Conservation (phyloP, 2,797 vertebrate species). For the Poeciliopsis infans region DNA sequence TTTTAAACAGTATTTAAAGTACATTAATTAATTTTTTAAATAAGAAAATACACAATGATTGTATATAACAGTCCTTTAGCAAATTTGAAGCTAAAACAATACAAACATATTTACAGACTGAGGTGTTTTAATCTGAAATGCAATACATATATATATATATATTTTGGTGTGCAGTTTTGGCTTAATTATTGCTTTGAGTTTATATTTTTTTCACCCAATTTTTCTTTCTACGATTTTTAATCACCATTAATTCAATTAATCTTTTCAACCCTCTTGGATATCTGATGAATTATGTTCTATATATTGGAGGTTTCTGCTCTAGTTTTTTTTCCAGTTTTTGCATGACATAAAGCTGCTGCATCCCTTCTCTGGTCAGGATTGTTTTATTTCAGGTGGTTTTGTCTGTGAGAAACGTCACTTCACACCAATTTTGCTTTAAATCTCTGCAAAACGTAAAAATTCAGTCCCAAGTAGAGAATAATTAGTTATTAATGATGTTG, state of each 20-base stretch:
- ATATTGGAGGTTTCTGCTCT: neutral
- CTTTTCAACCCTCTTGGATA: neutral
- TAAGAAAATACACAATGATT: too few relatives aligned
- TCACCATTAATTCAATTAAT: too few relatives aligned
- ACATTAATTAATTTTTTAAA: too few relatives aligned
- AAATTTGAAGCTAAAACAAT: too few relatives aligned
- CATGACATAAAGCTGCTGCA: neutral
- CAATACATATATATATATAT: too few relatives aligned
- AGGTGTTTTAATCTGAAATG: too few relatives aligned
- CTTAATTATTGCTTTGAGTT: too few relatives aligned
- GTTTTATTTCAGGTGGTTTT: neutral
- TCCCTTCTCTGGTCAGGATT: neutral
- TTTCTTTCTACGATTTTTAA: neutral
- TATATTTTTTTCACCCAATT: neutral
- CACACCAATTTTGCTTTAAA: neutral
- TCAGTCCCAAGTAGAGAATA: neutral
- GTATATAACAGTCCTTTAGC: too few relatives aligned
- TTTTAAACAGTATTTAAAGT: too few relatives aligned
- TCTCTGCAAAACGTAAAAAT: neutral
- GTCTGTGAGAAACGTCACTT: neutral
- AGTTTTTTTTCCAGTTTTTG: neutral
- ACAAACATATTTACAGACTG: too few relatives aligned
- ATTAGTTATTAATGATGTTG: neutral
- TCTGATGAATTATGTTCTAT: neutral
- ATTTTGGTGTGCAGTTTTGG: neutral